Evolutionary conservation across 2,113 vertebrate genomes (phyloP).

Genomic region (Ceyx melanurus): DNA sequence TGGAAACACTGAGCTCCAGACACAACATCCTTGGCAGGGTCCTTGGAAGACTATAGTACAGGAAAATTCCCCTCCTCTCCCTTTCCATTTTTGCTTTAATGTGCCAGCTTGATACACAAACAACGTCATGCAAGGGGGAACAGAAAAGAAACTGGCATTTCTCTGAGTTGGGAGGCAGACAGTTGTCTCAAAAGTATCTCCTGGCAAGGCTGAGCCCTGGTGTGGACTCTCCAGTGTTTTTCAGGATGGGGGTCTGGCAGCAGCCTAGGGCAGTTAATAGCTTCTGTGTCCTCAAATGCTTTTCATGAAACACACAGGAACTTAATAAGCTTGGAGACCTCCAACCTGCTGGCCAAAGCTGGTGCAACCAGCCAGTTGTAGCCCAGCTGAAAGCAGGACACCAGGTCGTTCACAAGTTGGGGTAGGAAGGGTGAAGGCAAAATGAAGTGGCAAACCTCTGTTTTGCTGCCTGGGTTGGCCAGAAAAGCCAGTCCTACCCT

Average conservation of each 20-base stretch:
- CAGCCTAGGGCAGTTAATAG: neutral
- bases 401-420: neutral
- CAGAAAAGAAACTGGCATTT: neutral
- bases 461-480: neutral
- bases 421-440: neutral
- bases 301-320: neutral
- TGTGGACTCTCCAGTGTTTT: neutral
- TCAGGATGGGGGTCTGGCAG: conserved; percentile 6
- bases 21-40: neutral
- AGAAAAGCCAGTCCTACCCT: neutral
- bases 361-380: neutral
- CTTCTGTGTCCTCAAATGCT: neutral
- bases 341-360: neutral
- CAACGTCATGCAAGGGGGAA: neutral
- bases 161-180: neutral
- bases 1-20: neutral
- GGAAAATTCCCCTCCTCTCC: neutral
- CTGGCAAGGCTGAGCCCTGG: neutral
- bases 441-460: neutral
- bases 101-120: neutral
- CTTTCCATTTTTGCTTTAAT: neutral
- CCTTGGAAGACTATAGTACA: neutral
- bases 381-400: neutral
- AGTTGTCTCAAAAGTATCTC: neutral
- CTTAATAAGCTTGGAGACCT: conserved; percentile 32